A percentile compares a stretch with the other conserved stretches of the same genome.
Evolutionary conservation across 2,113 vertebrate genomes (phyloP).

Genomic region (Rousettus leschenaultii): DNA sequence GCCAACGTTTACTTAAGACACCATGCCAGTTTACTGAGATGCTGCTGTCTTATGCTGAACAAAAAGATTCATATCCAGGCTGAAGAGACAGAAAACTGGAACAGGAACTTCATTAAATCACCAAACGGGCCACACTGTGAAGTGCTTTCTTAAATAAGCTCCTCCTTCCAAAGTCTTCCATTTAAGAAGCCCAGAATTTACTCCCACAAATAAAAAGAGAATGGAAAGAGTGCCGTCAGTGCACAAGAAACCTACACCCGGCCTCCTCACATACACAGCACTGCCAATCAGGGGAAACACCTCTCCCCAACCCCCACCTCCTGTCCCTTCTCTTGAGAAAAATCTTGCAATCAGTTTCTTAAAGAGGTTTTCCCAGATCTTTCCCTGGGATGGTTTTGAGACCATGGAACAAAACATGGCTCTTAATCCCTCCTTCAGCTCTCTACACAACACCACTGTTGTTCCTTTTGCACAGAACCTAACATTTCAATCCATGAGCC

Average conservation of each 20-base stretch:
- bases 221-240: background rate
- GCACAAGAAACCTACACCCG: background rate
- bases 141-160: background rate
- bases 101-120: background rate
- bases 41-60: background rate
- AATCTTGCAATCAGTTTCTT: background rate
- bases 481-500: background rate
- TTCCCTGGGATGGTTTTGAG: background rate
- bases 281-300: background rate
- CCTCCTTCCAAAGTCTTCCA: background rate
- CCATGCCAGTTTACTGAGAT: background rate
- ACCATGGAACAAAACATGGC: background rate
- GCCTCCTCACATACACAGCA: background rate
- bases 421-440: conserved; percentile 33
- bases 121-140: background rate
- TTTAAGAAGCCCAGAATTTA: background rate
- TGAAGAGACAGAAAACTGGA: background rate
- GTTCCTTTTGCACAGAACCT: conserved; percentile 8
- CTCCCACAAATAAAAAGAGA: background rate
- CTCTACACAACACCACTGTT: background rate
- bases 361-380: background rate
- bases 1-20: conserved; percentile 1
- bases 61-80: background rate
- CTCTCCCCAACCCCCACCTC: background rate
- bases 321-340: background rate